Conservation (phyloP, 2,888 invertebrate genomes). For the Ectemnius lituratus region DNA sequence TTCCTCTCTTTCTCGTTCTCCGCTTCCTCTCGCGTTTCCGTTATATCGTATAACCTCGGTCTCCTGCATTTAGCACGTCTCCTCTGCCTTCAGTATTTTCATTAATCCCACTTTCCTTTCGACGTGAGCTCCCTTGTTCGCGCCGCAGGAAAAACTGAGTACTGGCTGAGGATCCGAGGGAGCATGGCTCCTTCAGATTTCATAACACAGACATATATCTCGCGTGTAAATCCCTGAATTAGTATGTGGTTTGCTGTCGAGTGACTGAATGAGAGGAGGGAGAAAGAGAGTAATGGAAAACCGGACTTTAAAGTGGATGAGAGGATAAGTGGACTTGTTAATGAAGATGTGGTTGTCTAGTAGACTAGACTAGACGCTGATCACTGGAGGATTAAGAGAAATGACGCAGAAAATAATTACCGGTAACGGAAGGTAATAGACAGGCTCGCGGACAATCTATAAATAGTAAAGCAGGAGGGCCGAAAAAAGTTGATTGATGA, state of each 20-base stretch:
- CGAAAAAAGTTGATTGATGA: conserved; percentile 63
- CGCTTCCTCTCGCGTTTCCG: conserved; percentile 27
- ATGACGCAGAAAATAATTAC: conserved; percentile 63
- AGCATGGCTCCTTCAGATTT: conserved; percentile 29
- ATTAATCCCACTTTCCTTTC: conserved; percentile 70
- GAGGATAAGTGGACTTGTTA: conserved; percentile 1
- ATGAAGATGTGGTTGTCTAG: conserved; percentile 43
- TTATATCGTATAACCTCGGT: conserved; percentile 45
- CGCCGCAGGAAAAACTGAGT: conserved; percentile 21
- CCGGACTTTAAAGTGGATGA: not conserved
- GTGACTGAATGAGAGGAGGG: not conserved
- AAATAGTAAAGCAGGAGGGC: conserved; percentile 62
- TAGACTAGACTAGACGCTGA: conserved; percentile 29
- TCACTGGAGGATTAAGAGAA: conserved; percentile 22
- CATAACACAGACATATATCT: not conserved
- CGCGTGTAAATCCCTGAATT: not conserved
- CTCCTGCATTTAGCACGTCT: conserved; percentile 67
- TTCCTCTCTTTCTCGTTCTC: conserved; percentile 27
- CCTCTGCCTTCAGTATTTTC: conserved; percentile 64
- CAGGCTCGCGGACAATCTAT: conserved; percentile 63
- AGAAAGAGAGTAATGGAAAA: not conserved
- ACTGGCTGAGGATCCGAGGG: conserved; percentile 23
- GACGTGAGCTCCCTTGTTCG: conserved; percentile 41
- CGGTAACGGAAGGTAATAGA: conserved; percentile 66
- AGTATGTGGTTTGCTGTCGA: too few relatives aligned